Base-by-base conservation (phyloP, 2,113 vertebrate genomes). In the Vicugna pacos region DNA sequence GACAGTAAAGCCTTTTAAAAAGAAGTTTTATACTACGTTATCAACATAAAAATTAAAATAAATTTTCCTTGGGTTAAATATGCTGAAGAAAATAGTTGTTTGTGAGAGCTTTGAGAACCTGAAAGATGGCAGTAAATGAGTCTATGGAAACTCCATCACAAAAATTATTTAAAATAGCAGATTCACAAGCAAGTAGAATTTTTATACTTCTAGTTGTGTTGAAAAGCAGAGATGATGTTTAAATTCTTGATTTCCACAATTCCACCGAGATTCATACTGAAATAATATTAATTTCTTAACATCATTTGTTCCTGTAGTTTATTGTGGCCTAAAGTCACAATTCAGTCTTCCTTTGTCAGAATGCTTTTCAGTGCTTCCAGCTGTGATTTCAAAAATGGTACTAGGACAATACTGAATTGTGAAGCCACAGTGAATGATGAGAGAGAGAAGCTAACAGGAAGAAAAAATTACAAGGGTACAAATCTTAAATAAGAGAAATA, bases 331-430 rank as follows among this genome's bases (percentile, higher is more conserved):
- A 89, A 95, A 48, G 81, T 90, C 75, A 88, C 32, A 87, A 46
- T 20, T 96, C 79, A 92, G 73, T 77, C 50, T 91, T 96, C 69
- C 35, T 95, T 70, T 94, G 85, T 88, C 58, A 93, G 65, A 75
- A 72, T 65, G 81, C 58, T 95, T 85, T 84, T 64, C 75, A 93
- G 26, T 42, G 58, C 20, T 86, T 92, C 72, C 65, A 91, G 72
- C 76, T 94, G 60, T 81, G 60, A 72, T 93, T 94, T 82, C 9
- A 79, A 70, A 90, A 89, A 60, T 50, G 32, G 46, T 64, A 70
- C 35, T 56, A 89, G 22, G 48, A 86, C 60, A 95, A 86, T 88
- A 82, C 32, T 83, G 83, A 70, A 92, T 22, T 80, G 58, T 70
- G 56, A 82, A 90, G 69, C 22, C 20, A 85, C 10, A 75, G 2